Evolutionary conservation across 2,888 invertebrate genomes (phyloP).

Genomic region (Tyria jacobaeae): DNA sequence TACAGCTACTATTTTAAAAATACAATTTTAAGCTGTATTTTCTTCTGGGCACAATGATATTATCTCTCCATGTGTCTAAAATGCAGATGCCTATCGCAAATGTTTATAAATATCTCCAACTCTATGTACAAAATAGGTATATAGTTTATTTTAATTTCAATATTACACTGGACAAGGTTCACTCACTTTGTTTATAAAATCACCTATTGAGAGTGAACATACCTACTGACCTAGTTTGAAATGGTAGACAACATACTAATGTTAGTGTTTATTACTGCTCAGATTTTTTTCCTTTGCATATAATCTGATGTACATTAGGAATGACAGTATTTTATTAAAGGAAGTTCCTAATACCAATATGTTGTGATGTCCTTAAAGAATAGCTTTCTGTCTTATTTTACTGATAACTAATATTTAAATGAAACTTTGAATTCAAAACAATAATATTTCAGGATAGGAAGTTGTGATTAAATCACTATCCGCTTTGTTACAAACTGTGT

Average conservation of each 20-base stretch:
- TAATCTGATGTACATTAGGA: not conserved
- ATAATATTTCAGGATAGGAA: conserved; percentile 31
- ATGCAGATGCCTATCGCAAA: not conserved
- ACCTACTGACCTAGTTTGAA: not conserved
- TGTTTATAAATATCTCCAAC: not conserved
- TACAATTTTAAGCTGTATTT: not conserved
- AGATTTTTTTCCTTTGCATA: not conserved
- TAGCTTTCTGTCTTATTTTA: not conserved
- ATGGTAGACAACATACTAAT: not conserved
- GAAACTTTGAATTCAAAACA: conserved; percentile 1
- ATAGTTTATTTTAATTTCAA: not conserved
- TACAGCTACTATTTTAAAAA: not conserved
- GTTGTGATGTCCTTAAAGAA: not conserved
- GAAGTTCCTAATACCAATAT: not conserved
- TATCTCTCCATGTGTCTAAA: not conserved
- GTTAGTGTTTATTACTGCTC: not conserved
- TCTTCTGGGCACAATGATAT: not conserved
- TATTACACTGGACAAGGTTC: not conserved
- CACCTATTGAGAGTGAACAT: not conserved
- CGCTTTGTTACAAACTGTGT: conserved; percentile 27
- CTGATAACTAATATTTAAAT: not conserved
- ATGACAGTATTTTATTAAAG: conserved; percentile 7
- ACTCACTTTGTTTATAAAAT: not conserved
- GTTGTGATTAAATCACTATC: conserved; percentile 17
- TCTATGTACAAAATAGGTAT: not conserved